Percentiles rank a stretch among this genome's conserved stretches.
These are phyloP conservation scores for Sphecodes monilicornis DNA, from an alignment of 2,888 invertebrate species.

Conservation along the genomic window DNA sequence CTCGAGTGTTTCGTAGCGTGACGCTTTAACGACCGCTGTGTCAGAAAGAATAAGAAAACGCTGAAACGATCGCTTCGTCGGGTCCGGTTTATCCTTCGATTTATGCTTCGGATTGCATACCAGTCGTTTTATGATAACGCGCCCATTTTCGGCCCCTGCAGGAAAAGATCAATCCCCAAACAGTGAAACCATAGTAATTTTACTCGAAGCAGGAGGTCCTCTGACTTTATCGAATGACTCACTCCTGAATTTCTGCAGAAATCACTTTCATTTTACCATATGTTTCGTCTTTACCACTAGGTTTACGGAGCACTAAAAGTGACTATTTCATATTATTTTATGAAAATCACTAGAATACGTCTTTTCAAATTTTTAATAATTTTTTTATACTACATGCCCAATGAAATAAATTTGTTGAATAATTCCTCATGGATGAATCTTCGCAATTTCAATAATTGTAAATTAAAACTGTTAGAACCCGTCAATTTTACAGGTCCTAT, in stretches of 20 bases:
- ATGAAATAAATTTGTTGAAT: no score
- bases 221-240: background rate
- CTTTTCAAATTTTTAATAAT: no score
- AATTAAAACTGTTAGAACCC: no score
- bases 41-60: conserved; percentile 44
- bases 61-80: conserved; percentile 46
- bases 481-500: no score
- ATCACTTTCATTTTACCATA: background rate
- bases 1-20: conserved; percentile 39
- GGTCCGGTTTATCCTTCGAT: conserved; percentile 44
- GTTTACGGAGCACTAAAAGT: no score
- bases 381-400: no score
- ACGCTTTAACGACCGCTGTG: conserved; percentile 48
- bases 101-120: conserved; percentile 36
- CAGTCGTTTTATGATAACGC: background rate
- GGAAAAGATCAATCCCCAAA: background rate
- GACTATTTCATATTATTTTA: no score
- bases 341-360: no score
- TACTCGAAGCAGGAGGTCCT: background rate
- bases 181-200: background rate
- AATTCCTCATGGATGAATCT: no score
- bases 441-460: no score
- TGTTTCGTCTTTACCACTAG: no score
- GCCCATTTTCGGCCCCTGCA: background rate
- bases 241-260: background rate